These are phyloP conservation scores for Mallateleia sp. DNA, from an alignment of 2,888 invertebrate species.

Conservation along the genomic window DNA sequence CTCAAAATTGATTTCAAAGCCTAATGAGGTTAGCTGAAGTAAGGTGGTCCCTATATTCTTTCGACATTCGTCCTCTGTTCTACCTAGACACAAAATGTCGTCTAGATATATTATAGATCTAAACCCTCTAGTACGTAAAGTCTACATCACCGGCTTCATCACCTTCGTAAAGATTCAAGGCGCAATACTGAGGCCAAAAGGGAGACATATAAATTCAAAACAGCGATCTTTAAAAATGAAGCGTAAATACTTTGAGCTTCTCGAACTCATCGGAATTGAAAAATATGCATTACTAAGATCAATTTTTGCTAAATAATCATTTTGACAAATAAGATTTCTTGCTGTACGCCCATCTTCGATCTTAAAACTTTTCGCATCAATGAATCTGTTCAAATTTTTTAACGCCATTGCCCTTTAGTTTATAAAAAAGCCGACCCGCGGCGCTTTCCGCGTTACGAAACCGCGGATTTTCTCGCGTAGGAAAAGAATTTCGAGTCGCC, in stretches of 20 bases:
- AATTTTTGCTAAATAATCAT: too few species aligned
- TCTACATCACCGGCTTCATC: constrained; percentile 50
- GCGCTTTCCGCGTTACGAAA: background rate
- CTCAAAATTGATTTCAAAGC: background rate
- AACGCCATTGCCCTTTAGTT: too few species aligned
- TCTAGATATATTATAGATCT: constrained; percentile 39
- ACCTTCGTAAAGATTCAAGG: constrained; percentile 60
- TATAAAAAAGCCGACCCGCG: too few species aligned
- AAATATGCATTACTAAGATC: too few species aligned
- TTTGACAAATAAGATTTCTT: too few species aligned
- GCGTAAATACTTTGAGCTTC: constrained; percentile 41
- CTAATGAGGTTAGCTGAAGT: background rate
- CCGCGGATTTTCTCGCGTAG: too few species aligned
- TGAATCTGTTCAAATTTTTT: too few species aligned
- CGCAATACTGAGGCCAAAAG: constrained; percentile 55
- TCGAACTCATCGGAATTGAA: constrained; percentile 43
- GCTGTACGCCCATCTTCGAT: too few species aligned
- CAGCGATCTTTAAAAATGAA: constrained; percentile 37
- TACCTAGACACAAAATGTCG: constrained; percentile 30
- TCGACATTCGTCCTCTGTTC: constrained; percentile 13
- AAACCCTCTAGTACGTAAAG: constrained; percentile 34
- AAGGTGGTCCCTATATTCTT: constrained; percentile 1
- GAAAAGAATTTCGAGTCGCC: constrained; percentile 20
- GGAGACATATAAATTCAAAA: constrained; percentile 56
- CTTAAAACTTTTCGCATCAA: too few species aligned